Percentiles rank a stretch among this genome's conserved stretches.
These are phyloP conservation scores for Rhyacophila brunnea DNA, from an alignment of 1,140 invertebrate genomes.

Conservation along the genomic window DNA sequence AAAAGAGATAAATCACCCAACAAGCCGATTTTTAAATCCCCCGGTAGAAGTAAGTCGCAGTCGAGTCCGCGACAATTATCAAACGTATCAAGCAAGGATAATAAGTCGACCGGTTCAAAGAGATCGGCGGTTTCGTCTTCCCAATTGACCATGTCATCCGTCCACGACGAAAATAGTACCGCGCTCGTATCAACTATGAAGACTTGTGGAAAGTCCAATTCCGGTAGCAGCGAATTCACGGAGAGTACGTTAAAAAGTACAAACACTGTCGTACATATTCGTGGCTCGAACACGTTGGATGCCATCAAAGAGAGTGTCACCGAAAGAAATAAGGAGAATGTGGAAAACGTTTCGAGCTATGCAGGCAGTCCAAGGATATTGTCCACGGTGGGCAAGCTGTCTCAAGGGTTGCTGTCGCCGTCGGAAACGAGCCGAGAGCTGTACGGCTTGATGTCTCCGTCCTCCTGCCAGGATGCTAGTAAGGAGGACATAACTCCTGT, in stretches of 20 bases:
- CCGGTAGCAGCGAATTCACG: slow-evolving; percentile 21
- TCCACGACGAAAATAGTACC: slow-evolving; percentile 15
- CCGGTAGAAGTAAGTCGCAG: no score
- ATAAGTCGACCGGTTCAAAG: slow-evolving; percentile 1
- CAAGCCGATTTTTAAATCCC: no score
- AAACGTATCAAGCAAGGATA: background rate
- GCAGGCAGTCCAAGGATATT: background rate
- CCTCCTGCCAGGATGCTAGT: slow-evolving; percentile 3
- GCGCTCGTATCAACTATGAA: slow-evolving; percentile 19
- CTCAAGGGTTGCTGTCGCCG: slow-evolving; percentile 5
- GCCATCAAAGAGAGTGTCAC: slow-evolving; percentile 18
- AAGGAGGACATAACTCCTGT: slow-evolving; percentile 11
- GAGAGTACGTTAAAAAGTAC: slow-evolving; percentile 26
- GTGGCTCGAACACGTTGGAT: slow-evolving; percentile 2
- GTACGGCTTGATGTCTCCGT: slow-evolving; percentile 30
- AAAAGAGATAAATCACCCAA: background rate
- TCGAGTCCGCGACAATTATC: background rate
- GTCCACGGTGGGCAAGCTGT: background rate
- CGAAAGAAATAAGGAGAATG: slow-evolving; percentile 9
- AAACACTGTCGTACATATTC: slow-evolving; percentile 13
- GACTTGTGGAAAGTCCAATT: slow-evolving; percentile 22
- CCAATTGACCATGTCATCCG: background rate
- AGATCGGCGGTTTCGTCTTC: slow-evolving; percentile 5
- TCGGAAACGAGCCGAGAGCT: slow-evolving; percentile 29
- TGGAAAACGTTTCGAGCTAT: background rate